These are phyloP conservation scores for Scaptomyza montana DNA, from an alignment of 1,140 invertebrate species.

Conservation along the genomic window DNA sequence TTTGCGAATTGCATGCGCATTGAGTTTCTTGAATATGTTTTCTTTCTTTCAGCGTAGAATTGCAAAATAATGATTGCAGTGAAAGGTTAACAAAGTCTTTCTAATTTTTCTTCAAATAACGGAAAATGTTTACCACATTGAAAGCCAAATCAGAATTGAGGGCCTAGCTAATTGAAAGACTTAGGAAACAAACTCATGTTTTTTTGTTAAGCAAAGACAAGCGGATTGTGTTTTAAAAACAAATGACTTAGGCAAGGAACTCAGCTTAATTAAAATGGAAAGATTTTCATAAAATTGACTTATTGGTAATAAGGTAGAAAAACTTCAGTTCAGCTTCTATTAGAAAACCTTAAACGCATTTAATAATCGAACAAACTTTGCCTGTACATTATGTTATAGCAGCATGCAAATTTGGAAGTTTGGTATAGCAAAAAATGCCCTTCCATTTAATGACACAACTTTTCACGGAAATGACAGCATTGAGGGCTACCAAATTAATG, in stretches of 20 bases:
- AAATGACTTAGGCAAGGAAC: slow-evolving; percentile 15
- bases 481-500: slow-evolving; percentile 60
- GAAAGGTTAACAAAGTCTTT: background rate
- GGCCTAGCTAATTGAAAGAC: slow-evolving; percentile 4
- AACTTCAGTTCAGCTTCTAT: no score
- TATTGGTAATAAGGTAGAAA: no score
- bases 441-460: slow-evolving; percentile 58
- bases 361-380: no score
- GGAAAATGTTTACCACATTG: background rate
- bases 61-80: background rate
- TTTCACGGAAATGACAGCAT: slow-evolving; percentile 73
- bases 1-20: slow-evolving; percentile 66
- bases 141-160: background rate
- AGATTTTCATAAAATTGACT: no score
- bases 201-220: no score
- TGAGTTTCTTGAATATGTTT: slow-evolving; percentile 49
- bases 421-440: background rate
- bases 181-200: slow-evolving; percentile 46
- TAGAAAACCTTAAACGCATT: background rate
- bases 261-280: background rate
- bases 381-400: background rate
- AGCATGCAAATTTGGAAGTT: background rate
- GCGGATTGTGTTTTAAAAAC: background rate
- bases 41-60: slow-evolving; percentile 5
- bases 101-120: background rate